Base-by-base conservation (phyloP, 2,888 invertebrate genomes). In the Mystacides longicornis region DNA sequence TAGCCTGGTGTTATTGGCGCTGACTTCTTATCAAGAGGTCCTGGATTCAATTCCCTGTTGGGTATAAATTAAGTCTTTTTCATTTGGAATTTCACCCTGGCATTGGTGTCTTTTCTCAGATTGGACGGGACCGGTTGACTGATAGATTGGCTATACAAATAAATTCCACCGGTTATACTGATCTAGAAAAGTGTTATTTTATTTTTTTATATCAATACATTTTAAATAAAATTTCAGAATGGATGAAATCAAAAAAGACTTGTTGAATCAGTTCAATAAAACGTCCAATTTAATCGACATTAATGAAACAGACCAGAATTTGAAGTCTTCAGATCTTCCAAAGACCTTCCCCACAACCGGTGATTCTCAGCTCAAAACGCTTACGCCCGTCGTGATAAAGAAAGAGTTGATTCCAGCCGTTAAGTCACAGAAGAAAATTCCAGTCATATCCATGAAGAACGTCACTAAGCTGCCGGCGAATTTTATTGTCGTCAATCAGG, bases 381-480 rank as follows among this genome's bases (percentile, higher is more conserved):
- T 21, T 21, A 19, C 21, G 4, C 21, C 46, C 7, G 19, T 21
- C 18, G 46, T 20, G 19, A 21, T 46, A 7, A 37, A 37, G 37
- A 37, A 37, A 16, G 37, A 37, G 14, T 37, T 7, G 3, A 45
- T 45, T 19, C 21, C 45, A 19, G 20, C 45, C 45, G 16, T 21
- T 21, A 20, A 20, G 16, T 16, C 9, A 4, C 19, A 45, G 21
- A 54, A 54, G 5, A 54, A 49, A 23, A 54, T 54, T 2, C 21
- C 33, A 20, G 20, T 23, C 2, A 14, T 31, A 23, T 45, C 23
- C 11, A 27, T 52, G 43, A 52, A 27, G 20, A 52, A 52, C 18
- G 45, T 52, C 16, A 45, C 71, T 18, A 74, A 76, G 0, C 49
- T 76, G 31, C 74, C 77, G 0, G 66, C 74, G 0, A 70, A 72